phyloP scores from a whole-genome alignment of 2,113 vertebrate genomes.

The Nibea coibor region DNA sequence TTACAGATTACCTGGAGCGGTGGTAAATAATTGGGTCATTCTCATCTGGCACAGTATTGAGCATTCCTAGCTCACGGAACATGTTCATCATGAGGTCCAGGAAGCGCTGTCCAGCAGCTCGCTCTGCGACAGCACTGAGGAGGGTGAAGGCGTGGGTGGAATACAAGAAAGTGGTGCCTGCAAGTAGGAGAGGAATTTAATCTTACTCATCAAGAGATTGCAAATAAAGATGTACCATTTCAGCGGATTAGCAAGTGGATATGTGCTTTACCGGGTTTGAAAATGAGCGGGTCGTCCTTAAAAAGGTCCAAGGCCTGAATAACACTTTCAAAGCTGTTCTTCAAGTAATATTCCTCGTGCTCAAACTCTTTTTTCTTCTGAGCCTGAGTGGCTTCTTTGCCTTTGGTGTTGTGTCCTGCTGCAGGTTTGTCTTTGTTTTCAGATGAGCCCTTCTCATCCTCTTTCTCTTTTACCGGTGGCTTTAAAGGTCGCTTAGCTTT shows the following conservation, averaged over 20 bases:
- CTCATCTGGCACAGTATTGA: conserved; percentile 91
- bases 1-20: conserved; percentile 89
- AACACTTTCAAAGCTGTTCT: conserved; percentile 92
- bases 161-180: conserved; percentile 95
- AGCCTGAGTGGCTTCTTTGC: conserved; percentile 70
- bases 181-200: conserved; percentile 28
- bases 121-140: conserved; percentile 93
- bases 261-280: conserved; percentile 91
- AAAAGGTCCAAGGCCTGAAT: conserved; percentile 92
- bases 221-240: not conserved
- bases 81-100: conserved; percentile 93
- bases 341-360: conserved; percentile 94
- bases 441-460: conserved; percentile 53
- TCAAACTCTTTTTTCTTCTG: conserved; percentile 90
- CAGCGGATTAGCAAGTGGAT: not conserved
- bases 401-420: conserved; percentile 70
- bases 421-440: conserved; percentile 75
- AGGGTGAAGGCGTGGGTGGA: conserved; percentile 96
- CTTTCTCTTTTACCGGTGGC: conserved; percentile 69
- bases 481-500: conserved; percentile 87
- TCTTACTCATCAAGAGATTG: not conserved
- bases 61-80: conserved; percentile 95
- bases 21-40: conserved; percentile 97
- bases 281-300: conserved; percentile 95
- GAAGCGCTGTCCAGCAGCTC: conserved; percentile 89